Base-by-base conservation (phyloP, 2,888 invertebrate species). In the Archips crataeganus region DNA sequence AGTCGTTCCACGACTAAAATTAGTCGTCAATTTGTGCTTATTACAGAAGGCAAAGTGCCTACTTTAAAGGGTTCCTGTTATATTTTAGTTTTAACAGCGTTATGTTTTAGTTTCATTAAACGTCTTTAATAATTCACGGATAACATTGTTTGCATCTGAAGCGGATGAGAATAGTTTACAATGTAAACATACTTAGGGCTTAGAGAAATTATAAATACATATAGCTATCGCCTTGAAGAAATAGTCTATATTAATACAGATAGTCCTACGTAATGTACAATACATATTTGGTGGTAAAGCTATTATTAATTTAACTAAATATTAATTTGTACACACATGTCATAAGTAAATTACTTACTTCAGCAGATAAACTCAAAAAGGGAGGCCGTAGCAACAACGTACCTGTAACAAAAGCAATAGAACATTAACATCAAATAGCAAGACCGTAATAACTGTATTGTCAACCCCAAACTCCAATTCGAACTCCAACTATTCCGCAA, bases 1-100 rank as follows among this genome's bases (percentile, higher is more conserved):
- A 79, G 78, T 81, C 85, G 85, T 82, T 85, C 84, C 82, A 77
- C 81, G 85, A 87, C 88, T 91, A 87, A 89, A 91, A 92, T 92
- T 91, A 90, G 89, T 89, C 84, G 85, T 84, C 85, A 84, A 82
- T 85, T 85, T 85, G 82, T 85, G 77, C 80, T 78, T 79, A 76
- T 76, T 76, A 79, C 78, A 80, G 78, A 75, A 79, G 79, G 75
- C 79, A 81, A 57, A 57, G 32, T 32, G 23, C 57, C 23, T 57
- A 57, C 82, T 85, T 86, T 39, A 59, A 69, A 54, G 61, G 63
- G 64, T 65, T 64, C 64, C 39, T 65, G 59, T 47, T 65, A 39
- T 71, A 64, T 65, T 63, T 64, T 34, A 57, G 42, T 54, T 70
- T 63, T 42, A 63, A 36, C 62, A 23, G 51, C 15, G 15, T 51